Base-by-base conservation (phyloP, 2,113 vertebrate species). In the Corythornis cristatus region DNA sequence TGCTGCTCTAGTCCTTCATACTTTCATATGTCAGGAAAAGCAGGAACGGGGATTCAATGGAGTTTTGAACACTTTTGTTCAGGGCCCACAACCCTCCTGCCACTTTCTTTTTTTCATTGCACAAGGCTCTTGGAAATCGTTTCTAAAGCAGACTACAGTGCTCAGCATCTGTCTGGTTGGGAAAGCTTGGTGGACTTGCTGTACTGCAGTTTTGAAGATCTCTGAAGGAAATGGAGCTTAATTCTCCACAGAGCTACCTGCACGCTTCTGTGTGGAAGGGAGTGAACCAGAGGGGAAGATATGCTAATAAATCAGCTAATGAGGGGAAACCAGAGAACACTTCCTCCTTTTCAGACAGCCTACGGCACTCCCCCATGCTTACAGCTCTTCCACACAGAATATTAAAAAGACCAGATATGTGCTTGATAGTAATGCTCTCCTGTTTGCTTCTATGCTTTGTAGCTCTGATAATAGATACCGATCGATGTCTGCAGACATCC, bases 51-150 rank as follows among this genome's bases (percentile, higher is more conserved):
- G 64, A 86, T 92, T 80, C 92, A 95, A 94, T 64, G 65, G 87
- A 53, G 45, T 91, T 96, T 89, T 73, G 79, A 93, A 70, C 72
- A 81, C 21, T 88, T 93, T 91, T 75, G 53, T 95, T 93, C 85
- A 75, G 57, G 85, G 16, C 68, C 48, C 2, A 14, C 29, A 74
- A 60, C 26, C 71, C 84, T 85, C 87, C 85, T 1, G 28, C 40
- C 25, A 71, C 56, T 91, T 96, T 91, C 40, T 35, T 93, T 64
- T 91, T 91, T 96, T 80, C 60, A 88, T 56, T 9, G 12, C 65
- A 31, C n/a, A 23, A 70, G 64, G 75, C 72, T 86, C 65, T 82
- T 61, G 82, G 89, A 93, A 92, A 78, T 26, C 48, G 64, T 86
- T 87, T 93, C 89, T 71, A 76, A 66, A 2, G 5, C 48, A 42